Evolutionary conservation across 2,888 invertebrate genomes (phyloP).

Genomic region (Pammene aurita): DNA sequence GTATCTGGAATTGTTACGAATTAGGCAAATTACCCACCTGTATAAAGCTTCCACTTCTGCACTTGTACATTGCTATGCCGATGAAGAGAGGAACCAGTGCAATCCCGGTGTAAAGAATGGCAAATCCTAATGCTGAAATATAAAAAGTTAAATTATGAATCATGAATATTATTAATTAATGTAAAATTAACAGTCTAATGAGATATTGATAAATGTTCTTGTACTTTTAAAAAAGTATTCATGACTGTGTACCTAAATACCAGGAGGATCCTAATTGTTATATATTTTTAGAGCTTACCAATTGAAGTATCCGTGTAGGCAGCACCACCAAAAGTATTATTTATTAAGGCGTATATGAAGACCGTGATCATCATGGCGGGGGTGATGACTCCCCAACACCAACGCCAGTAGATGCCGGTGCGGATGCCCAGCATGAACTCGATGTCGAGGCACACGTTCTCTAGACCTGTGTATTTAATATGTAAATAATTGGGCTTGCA

Average conservation of each 20-base stretch:
- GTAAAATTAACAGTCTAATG: too few relatives aligned
- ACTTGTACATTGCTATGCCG: conserved; percentile 53
- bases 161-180: too few relatives aligned
- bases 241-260: too few relatives aligned
- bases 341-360: conserved; percentile 87
- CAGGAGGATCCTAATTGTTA: too few relatives aligned
- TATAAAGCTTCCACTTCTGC: conserved; percentile 55
- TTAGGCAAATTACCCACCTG: conserved; percentile 49
- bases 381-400: conserved; percentile 90
- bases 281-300: conserved; percentile 64
- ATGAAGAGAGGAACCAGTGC: conserved; percentile 67
- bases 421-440: conserved; percentile 91
- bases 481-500: too few relatives aligned
- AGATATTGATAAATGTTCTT: too few relatives aligned
- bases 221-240: too few relatives aligned
- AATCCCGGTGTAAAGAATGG: conserved; percentile 65
- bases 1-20: too few relatives aligned
- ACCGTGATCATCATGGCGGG: conserved; percentile 88
- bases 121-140: conserved; percentile 68
- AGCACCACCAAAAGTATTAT: conserved; percentile 84
- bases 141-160: too few relatives aligned
- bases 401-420: conserved; percentile 88
- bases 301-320: conserved; percentile 85
- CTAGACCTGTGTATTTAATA: conserved; percentile 58
- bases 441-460: conserved; percentile 84